Evolutionary conservation across 1,140 invertebrate species (phyloP).

Genomic region (Hormaphis cornu): DNA sequence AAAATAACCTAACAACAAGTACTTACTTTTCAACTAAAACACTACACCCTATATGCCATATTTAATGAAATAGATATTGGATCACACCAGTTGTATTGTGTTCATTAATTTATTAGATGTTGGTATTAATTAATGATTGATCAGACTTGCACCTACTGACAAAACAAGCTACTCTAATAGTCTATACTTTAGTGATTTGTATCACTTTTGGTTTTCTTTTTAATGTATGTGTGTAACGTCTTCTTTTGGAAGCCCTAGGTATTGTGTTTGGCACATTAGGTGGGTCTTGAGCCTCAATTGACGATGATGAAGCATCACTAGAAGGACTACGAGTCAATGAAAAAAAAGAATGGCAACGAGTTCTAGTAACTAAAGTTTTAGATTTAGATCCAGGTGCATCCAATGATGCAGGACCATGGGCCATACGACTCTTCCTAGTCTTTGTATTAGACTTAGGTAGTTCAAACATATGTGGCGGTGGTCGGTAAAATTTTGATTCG

Average conservation of each 20-base stretch:
- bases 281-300: constrained; percentile 37
- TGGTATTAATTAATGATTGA: no score
- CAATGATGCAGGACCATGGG: constrained; percentile 12
- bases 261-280: constrained; percentile 39
- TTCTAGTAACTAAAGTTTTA: constrained; percentile 34
- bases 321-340: constrained; percentile 40
- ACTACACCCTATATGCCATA: not conserved
- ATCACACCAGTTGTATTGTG: not conserved
- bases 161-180: not conserved
- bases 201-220: constrained; percentile 26
- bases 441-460: constrained; percentile 21
- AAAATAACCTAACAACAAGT: not conserved
- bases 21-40: not conserved
- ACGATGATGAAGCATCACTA: constrained; percentile 40
- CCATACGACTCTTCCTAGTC: constrained; percentile 7
- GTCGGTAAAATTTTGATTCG: constrained; percentile 35
- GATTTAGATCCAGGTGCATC: not conserved
- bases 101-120: not conserved
- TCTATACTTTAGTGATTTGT: constrained; percentile 25
- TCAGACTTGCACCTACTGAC: no score
- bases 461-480: constrained; percentile 18
- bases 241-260: constrained; percentile 39
- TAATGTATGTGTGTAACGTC: constrained; percentile 31
- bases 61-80: not conserved
- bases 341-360: constrained; percentile 41